These are phyloP conservation scores for Coturnix japonica DNA, from an alignment of 2,113 vertebrate genomes.

Conservation along the genomic window DNA sequence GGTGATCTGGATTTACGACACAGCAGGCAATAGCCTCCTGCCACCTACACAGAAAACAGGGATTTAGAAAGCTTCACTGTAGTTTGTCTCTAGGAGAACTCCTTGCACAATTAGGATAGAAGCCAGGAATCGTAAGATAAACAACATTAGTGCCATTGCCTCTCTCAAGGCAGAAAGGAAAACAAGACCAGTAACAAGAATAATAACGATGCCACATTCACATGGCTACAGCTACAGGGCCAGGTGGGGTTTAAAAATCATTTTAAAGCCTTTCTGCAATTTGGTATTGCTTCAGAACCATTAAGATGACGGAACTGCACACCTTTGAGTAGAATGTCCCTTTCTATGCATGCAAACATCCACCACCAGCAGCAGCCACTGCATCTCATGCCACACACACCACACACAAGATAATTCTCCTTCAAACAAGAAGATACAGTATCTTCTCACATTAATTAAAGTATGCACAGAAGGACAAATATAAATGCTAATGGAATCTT, in stretches of 20 bases:
- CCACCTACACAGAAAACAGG: background rate
- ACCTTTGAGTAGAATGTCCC: background rate
- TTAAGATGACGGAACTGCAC: background rate
- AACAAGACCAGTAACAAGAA: background rate
- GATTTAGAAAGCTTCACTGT: conserved; percentile 9
- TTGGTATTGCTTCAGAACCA: background rate
- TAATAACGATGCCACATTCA: background rate
- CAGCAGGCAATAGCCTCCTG: background rate
- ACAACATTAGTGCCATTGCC: background rate
- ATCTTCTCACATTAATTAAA: background rate
- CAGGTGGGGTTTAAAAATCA: background rate
- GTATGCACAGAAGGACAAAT: background rate
- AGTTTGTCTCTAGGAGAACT: background rate
- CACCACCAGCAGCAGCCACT: accelerated
- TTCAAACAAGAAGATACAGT: background rate
- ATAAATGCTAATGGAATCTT: background rate
- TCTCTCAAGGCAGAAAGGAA: background rate
- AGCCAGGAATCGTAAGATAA: background rate
- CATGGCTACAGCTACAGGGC: background rate
- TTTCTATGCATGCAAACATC: accelerated
- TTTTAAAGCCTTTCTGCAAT: background rate
- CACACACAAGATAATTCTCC: accelerated
- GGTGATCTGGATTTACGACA: background rate
- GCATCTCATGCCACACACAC: accelerated
- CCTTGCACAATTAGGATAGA: background rate